phyloP scores from a whole-genome alignment of 2,888 invertebrate genomes.

The Eupithecia inturbata region DNA sequence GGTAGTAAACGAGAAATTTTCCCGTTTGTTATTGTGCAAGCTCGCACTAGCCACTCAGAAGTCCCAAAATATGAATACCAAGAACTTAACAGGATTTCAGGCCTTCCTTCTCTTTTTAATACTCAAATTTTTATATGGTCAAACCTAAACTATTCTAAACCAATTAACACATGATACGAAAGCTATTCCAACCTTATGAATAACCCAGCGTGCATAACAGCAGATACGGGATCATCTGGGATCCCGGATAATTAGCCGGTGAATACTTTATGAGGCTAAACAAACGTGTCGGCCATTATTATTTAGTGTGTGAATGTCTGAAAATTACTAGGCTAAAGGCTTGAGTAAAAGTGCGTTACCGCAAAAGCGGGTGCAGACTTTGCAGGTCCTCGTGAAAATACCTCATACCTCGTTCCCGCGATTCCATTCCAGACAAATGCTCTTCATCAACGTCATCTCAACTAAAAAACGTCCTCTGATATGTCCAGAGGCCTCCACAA shows the following conservation, averaged over 20 bases:
- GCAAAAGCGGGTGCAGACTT: neutral
- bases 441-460: too few relatives aligned
- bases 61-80: too few relatives aligned
- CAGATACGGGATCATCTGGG: slow-evolving; percentile 23
- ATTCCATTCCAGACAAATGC: too few relatives aligned
- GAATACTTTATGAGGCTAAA: slow-evolving; percentile 26
- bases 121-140: neutral
- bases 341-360: too few relatives aligned
- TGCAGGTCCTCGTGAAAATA: neutral
- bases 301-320: neutral
- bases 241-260: slow-evolving; percentile 27
- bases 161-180: slow-evolving; percentile 3
- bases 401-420: neutral
- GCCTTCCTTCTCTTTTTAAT: neutral
- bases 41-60: neutral
- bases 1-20: neutral
- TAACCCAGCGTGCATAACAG: slow-evolving; percentile 10
- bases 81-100: neutral
- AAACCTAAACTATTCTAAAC: slow-evolving; percentile 1
- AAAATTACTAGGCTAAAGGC: too few relatives aligned
- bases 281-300: slow-evolving; percentile 11
- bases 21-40: neutral
- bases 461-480: too few relatives aligned
- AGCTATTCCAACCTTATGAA: slow-evolving; percentile 10
- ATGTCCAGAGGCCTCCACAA: too few relatives aligned